These are phyloP conservation scores for Rallus limicola DNA, from an alignment of 2,113 vertebrate species.

Conservation along the genomic window DNA sequence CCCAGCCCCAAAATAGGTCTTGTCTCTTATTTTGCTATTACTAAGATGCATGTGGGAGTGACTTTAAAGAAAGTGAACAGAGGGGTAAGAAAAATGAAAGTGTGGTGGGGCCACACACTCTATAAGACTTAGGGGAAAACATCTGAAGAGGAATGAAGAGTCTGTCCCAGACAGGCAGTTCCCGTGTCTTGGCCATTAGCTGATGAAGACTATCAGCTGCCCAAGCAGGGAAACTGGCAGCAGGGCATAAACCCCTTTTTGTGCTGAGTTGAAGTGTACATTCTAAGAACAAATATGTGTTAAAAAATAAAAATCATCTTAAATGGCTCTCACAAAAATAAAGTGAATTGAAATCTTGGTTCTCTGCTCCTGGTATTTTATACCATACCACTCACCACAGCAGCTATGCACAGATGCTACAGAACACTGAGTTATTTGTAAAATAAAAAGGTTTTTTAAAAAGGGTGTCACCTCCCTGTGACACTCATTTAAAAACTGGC, in stretches of 20 bases:
- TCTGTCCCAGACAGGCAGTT: fast-evolving
- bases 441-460: neutral
- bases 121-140: neutral
- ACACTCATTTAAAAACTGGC: neutral
- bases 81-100: neutral
- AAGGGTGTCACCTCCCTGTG: neutral
- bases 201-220: neutral
- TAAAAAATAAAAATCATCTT: neutral
- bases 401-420: constrained; percentile 42
- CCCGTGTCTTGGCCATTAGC: neutral
- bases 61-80: neutral
- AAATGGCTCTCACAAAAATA: constrained; percentile 34
- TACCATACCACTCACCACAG: neutral
- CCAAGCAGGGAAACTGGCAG: neutral
- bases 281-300: neutral
- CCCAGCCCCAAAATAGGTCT: neutral
- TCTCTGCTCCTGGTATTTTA: neutral
- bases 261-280: neutral
- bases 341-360: neutral
- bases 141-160: neutral
- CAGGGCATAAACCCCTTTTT: neutral
- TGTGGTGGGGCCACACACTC: neutral
- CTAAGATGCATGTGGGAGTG: neutral
- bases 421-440: neutral
- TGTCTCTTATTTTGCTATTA: neutral